A percentile compares a stretch with the other conserved stretches of the same genome.
These are phyloP conservation scores for rat (Rattus norvegicus) DNA, from an alignment of 2,113 vertebrate species.

Conservation along the genomic window GRCr8 NC_086027.1:92099501-92100000, in stretches of 20 bases:
- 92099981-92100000: neutral
- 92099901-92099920: neutral
- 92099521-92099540: neutral
- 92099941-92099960: neutral
- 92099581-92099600: neutral
- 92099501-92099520: neutral
- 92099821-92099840: neutral
- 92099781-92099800: neutral
- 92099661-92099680: neutral
- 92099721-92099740: neutral
- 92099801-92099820: neutral
- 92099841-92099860: neutral
- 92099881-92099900: neutral
- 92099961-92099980: neutral
- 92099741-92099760: neutral
- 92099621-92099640: constrained; percentile 6
- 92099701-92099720: neutral
- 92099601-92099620: neutral
- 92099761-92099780: neutral
- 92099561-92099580: neutral
- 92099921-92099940: neutral
- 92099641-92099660: neutral
- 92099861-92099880: neutral
- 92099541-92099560: neutral
- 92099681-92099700: neutral